Evolutionary conservation across 2,113 vertebrate species (phyloP).

Genomic region (Arvicanthis niloticus): DNA sequence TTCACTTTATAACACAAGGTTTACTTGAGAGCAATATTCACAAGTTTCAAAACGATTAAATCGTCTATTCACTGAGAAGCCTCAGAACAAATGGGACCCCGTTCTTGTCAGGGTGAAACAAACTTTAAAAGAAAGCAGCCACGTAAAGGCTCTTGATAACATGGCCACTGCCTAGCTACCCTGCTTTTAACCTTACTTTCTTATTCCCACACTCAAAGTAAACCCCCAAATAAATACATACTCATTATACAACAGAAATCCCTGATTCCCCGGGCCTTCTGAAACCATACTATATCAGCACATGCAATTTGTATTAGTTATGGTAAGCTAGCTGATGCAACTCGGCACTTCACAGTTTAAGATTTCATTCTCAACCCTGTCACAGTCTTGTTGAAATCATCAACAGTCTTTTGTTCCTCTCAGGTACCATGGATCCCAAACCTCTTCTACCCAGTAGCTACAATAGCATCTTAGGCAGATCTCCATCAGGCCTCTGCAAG

Average conservation of each 20-base stretch:
- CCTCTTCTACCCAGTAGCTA: background rate
- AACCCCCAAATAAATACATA: background rate
- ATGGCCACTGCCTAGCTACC: background rate
- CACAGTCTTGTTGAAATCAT: background rate
- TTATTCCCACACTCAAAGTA: background rate
- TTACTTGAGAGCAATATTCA: slow-evolving; percentile 30
- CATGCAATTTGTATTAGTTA: background rate
- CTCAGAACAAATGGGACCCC: background rate
- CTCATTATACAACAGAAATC: background rate
- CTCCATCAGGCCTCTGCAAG: background rate
- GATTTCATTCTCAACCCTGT: slow-evolving; percentile 10
- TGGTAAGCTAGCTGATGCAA: background rate
- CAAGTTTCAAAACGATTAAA: slow-evolving; percentile 20
- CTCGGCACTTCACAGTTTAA: background rate
- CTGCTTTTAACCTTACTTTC: background rate
- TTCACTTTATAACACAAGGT: background rate
- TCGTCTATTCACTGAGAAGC: background rate
- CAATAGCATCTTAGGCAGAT: background rate
- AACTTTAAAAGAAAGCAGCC: background rate
- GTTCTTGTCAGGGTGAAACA: slow-evolving; percentile 32
- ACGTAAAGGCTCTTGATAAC: background rate
- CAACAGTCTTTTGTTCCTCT: background rate
- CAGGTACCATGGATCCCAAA: background rate
- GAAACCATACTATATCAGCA: background rate
- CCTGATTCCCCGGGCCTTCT: background rate